A percentile compares a stretch with the other conserved stretches of the same genome.
Conservation (phyloP, 1,140 invertebrate genomes). For the Brachionus sp. region DNA sequence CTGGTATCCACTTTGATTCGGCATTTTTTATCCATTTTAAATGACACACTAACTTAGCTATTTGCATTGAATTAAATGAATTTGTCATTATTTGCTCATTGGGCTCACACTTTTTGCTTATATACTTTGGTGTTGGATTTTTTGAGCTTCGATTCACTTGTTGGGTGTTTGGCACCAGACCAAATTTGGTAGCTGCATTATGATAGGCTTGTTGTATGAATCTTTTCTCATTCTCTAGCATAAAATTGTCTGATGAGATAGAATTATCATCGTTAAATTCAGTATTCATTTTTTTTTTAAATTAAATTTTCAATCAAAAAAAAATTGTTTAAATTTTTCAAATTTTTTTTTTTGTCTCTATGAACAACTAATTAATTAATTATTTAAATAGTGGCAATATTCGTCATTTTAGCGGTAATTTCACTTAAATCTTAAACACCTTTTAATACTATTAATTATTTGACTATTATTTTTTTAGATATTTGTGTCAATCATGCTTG, state of each 20-base stretch:
- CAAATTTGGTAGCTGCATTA: background rate
- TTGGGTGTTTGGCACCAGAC: background rate
- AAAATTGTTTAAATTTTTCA: background rate
- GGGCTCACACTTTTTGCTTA: background rate
- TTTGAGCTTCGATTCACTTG: background rate
- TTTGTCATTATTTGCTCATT: background rate
- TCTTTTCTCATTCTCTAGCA: background rate
- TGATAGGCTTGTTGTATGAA: background rate
- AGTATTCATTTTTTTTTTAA: background rate
- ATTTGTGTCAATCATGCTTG: too few species aligned
- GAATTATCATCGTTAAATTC: background rate
- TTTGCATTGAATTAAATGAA: background rate
- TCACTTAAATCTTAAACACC: background rate
- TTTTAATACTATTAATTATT: background rate
- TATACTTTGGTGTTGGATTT: background rate
- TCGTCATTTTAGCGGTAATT: background rate
- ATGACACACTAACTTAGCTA: background rate
- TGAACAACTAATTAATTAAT: background rate
- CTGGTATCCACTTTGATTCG: background rate
- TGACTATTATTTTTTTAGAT: background rate
- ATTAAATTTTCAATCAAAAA: background rate
- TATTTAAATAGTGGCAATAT: background rate
- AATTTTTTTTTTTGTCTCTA: background rate
- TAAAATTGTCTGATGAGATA: background rate
- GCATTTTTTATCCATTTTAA: slow-evolving; percentile 14